Conservation (phyloP, 2,888 invertebrate genomes). For the Nemurella pictetii region DNA sequence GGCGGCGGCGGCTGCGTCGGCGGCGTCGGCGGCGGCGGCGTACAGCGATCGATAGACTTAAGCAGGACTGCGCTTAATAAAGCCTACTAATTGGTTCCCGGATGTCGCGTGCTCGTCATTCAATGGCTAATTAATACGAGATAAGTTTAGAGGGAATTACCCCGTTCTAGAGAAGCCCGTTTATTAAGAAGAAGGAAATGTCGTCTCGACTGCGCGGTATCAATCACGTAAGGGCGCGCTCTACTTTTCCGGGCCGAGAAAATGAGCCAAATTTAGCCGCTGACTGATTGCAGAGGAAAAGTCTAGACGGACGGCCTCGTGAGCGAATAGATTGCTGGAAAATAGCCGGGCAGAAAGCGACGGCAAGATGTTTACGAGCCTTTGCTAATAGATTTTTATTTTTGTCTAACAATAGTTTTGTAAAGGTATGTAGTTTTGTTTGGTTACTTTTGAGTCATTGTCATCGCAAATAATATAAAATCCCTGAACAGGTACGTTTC, state of each 20-base stretch:
- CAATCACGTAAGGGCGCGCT: background rate
- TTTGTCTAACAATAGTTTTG: too few species aligned
- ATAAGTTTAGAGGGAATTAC: background rate
- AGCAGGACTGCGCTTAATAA: background rate
- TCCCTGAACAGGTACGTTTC: too few species aligned
- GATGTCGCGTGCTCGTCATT: constrained; percentile 5
- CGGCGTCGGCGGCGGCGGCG: background rate
- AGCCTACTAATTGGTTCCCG: background rate
- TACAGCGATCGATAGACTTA: background rate
- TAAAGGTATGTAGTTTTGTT: too few species aligned
- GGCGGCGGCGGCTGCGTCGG: background rate
- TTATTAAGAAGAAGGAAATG: background rate
- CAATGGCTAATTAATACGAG: constrained; percentile 5
- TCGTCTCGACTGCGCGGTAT: background rate
- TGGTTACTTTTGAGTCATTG: too few species aligned
- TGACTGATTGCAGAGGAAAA: too few species aligned
- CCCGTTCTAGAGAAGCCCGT: background rate
- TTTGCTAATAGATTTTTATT: too few species aligned
- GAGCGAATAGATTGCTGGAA: too few species aligned
- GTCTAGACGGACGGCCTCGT: too few species aligned
- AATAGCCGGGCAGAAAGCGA: too few species aligned
- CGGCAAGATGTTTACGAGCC: too few species aligned
- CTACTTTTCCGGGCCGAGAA: background rate
- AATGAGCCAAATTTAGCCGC: background rate
- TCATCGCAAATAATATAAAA: too few species aligned